A percentile compares a stretch with the other conserved stretches of the same genome.
Evolutionary conservation across 2,113 vertebrate species (phyloP).

Genomic region (Urocolius indicus): DNA sequence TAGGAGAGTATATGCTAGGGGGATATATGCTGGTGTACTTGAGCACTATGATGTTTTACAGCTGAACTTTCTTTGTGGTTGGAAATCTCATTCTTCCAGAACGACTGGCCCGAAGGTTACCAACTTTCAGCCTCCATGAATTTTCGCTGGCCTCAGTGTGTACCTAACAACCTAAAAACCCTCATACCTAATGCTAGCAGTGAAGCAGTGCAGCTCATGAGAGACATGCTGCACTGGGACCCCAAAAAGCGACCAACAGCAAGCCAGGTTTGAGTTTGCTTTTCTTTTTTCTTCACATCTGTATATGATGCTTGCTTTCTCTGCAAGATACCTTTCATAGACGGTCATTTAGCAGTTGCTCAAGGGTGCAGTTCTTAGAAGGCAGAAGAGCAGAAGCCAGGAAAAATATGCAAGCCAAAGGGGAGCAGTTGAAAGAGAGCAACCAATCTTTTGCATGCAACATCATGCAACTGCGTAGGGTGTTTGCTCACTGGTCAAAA

Average conservation of each 20-base stretch:
- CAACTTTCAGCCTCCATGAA: constrained; percentile 82
- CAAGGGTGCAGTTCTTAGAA: neutral
- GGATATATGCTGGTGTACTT: neutral
- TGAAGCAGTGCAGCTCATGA: constrained; percentile 83
- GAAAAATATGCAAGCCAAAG: neutral
- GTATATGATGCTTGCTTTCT: neutral
- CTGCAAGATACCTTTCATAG: neutral
- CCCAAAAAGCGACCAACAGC: constrained; percentile 85
- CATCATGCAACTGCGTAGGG: neutral
- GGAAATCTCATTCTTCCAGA: constrained; percentile 71
- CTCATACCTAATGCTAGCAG: constrained; percentile 84
- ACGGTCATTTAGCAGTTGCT: neutral
- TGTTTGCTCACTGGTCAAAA: neutral
- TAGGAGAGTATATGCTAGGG: neutral
- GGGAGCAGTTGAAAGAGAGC: neutral
- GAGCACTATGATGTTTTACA: neutral
- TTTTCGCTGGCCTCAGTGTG: constrained; percentile 84
- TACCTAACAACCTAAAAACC: constrained; percentile 83
- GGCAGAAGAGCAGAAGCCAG: neutral
- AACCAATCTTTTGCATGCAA: neutral
- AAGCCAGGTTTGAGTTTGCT: constrained; percentile 78
- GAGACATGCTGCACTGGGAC: constrained; percentile 87
- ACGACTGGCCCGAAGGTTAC: constrained; percentile 85
- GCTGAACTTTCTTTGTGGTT: neutral
- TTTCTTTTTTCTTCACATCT: neutral